These are phyloP conservation scores for Ptychodera flava DNA, from an alignment of 35 echinoderm and acorn worm genomes.

Conservation along the genomic window DNA sequence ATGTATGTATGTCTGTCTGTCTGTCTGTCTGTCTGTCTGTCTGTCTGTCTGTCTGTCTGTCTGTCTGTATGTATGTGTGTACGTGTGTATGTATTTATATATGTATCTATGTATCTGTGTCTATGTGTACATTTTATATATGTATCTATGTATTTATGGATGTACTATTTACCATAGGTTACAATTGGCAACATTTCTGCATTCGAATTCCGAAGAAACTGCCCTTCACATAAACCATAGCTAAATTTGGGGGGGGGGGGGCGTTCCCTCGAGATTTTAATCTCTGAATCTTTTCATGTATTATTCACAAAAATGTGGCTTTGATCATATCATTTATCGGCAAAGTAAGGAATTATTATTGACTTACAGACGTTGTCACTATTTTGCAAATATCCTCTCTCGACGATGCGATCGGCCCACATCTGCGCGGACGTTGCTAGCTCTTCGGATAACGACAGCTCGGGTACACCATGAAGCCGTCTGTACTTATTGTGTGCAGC, in stretches of 20 bases:
- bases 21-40: background rate
- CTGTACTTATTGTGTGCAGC: constrained; percentile 74
- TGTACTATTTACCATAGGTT: no score
- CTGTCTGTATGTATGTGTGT: background rate
- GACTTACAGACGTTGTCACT: constrained; percentile 65
- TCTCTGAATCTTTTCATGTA: no score
- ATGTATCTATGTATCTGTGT: background rate
- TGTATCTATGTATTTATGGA: no score
- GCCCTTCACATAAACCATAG: no score
- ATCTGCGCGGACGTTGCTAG: constrained; percentile 40
- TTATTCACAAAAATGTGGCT: no score
- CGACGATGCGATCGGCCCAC: constrained; percentile 69
- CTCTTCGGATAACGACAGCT: constrained; percentile 49
- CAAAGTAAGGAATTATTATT: no score
- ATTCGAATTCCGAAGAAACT: no score
- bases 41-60: background rate
- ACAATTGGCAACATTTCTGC: no score
- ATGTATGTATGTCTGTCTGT: background rate
- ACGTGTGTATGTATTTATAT: background rate
- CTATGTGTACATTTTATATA: no score
- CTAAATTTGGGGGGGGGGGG: no score
- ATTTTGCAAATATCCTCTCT: constrained; percentile 82
- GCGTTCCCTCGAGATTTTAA: no score
- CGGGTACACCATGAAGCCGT: constrained; percentile 11
- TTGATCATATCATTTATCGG: no score